phyloP scores from a whole-genome alignment of 1,140 invertebrate species.

The Leptinotarsa lineolata region DNA sequence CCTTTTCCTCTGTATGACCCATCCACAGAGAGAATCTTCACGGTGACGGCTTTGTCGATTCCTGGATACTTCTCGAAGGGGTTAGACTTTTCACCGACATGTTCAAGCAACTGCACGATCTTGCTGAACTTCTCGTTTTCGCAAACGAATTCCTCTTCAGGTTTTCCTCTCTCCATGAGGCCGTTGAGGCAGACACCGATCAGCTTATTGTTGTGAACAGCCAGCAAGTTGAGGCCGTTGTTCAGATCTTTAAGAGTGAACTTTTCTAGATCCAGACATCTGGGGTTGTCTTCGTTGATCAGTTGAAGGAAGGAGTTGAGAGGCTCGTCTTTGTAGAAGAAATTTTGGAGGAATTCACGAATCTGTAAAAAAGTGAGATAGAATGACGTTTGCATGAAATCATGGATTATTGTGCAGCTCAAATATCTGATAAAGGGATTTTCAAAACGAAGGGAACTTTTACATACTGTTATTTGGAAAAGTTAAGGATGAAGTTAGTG shows the following conservation, averaged over 20 bases:
- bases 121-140: constrained; percentile 65
- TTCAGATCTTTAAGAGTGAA: constrained; percentile 64
- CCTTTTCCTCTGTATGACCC: constrained; percentile 67
- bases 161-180: constrained; percentile 9
- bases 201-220: constrained; percentile 63
- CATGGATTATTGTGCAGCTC: too few species aligned
- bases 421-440: too few species aligned
- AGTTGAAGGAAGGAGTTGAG: constrained; percentile 68
- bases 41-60: constrained; percentile 62
- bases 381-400: too few species aligned
- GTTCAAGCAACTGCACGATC: constrained; percentile 65
- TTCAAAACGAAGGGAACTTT: too few species aligned
- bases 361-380: neutral
- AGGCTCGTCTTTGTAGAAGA: constrained; percentile 76
- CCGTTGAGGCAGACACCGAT: constrained; percentile 62
- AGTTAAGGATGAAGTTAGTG: too few species aligned
- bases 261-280: constrained; percentile 68
- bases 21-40: constrained; percentile 71
- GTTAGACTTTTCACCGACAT: constrained; percentile 62
- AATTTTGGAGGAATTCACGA: constrained; percentile 51
- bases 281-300: constrained; percentile 64
- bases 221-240: constrained; percentile 68
- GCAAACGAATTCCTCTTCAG: constrained; percentile 57
- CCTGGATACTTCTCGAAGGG: constrained; percentile 63
- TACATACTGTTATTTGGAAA: too few species aligned